Evolutionary conservation across 2,113 vertebrate species (phyloP).

Genomic region (Asarcornis scutulata): DNA sequence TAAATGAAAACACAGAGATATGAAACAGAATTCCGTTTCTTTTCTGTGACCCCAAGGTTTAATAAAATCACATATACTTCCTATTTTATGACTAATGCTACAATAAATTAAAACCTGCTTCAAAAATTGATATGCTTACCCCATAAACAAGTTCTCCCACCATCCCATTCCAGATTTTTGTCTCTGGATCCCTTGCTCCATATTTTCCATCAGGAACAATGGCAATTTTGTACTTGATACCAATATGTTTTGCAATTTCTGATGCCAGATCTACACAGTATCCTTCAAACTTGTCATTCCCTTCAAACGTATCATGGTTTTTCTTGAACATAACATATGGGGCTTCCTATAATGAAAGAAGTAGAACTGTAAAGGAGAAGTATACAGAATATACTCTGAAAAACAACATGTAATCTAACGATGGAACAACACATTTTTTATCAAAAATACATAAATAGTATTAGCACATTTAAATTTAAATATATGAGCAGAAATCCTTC

Average conservation of each 20-base stretch:
- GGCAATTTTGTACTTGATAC: constrained; percentile 99
- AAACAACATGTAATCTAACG: constrained; percentile 27
- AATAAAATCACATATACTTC: constrained; percentile 13
- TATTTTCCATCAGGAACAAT: constrained; percentile 99
- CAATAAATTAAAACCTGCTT: constrained; percentile 60
- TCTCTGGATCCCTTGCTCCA: constrained; percentile 96
- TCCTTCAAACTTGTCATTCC: constrained; percentile 97
- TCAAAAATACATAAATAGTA: constrained; percentile 1
- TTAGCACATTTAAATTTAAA: constrained; percentile 23
- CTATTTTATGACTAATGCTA: constrained; percentile 16
- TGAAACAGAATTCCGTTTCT: not conserved
- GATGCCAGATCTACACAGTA: constrained; percentile 99
- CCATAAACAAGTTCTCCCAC: constrained; percentile 99
- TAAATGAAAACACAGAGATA: not conserved
- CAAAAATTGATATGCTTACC: constrained; percentile 86
- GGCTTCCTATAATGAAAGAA: constrained; percentile 94
- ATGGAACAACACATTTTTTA: not conserved
- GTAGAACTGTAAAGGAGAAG: constrained; percentile 80
- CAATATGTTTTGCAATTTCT: constrained; percentile 98
- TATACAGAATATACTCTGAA: constrained; percentile 47
- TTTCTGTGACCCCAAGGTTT: not conserved
- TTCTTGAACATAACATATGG: constrained; percentile 99
- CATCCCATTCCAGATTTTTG: constrained; percentile 99
- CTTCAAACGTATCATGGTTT: constrained; percentile 97
- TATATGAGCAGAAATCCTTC: constrained; percentile 20